Evolutionary conservation across 2,113 vertebrate genomes (phyloP), one percentile per base, ranked within the genome.

Genomic region (Spheniscus mendiculus): DNA sequence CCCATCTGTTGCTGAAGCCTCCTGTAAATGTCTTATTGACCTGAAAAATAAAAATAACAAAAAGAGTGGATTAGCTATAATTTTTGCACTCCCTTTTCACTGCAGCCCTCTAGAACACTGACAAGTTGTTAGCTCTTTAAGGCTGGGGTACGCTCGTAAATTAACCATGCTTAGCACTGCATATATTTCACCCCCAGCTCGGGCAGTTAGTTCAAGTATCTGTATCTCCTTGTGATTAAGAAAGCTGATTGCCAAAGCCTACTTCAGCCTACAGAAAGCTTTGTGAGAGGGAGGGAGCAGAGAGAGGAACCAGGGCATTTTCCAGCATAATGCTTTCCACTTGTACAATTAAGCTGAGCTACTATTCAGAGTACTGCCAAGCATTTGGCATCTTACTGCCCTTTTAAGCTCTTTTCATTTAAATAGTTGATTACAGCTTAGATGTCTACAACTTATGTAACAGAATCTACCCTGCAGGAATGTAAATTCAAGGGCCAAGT

Each of bases 11-110:
- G 98, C 98, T 66, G 99, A 99, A 6, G 99, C 98, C 95, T 99
- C 99, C 91, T 99, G 99, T 91, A 99, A 98, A 93, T 99, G 99
- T 91, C 99, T 98, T 95, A 99, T 99, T 58, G 99, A 99, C 99
- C 99, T 99, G 90, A 59, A 81, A 97, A 93, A 93, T 15, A 91
- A 87, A 91, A 62, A 40, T 49, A 47, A 69, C 15, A 47, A 47
- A 62, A 11, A 36, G 3, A 38, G 18, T 4, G 66, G 25, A 58
- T 93, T 27, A 83, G 62, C 30, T 53, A 0, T 26, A 38, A 53
- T 20, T 69, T 91, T 83, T 67, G 30, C 45, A 69, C 12, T 83
- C n/a, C 6, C 23, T 49, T 59, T 69, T 78, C 44, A 76, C 42
- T 49, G 65, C 12, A 86, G 38, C n/a, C 14, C 47, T 72, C 26